A percentile compares a stretch with the other conserved stretches of the same genome.
phyloP scores from a whole-genome alignment of 2,797 vertebrate species.

The Macropus fuliginosus region DNA sequence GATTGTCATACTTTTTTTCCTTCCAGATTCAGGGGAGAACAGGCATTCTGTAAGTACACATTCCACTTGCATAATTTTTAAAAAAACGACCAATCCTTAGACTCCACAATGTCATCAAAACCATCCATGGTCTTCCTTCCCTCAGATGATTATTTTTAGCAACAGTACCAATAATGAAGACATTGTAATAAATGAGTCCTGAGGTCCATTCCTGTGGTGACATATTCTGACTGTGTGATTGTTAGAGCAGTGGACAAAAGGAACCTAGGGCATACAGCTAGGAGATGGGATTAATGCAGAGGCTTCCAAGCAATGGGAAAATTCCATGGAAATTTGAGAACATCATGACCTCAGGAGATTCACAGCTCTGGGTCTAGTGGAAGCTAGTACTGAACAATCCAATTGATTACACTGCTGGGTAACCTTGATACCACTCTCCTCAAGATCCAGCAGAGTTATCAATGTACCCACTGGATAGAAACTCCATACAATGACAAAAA shows the following conservation, averaged over 20 bases:
- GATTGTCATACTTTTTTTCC: slow-evolving; percentile 70
- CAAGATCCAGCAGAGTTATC: background rate
- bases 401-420: background rate
- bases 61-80: slow-evolving; percentile 20
- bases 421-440: background rate
- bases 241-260: background rate
- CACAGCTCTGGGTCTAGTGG: background rate
- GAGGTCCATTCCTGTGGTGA: background rate
- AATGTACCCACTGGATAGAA: background rate
- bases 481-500: background rate
- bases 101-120: background rate
- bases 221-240: background rate
- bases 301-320: background rate
- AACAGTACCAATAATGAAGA: background rate
- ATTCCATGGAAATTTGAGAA: background rate
- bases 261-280: background rate
- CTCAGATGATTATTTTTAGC: background rate
- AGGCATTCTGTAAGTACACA: slow-evolving; percentile 85
- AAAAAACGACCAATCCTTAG: background rate
- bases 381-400: background rate
- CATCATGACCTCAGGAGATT: background rate
- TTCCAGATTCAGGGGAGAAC: slow-evolving; percentile 84
- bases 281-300: background rate
- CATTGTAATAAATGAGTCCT: background rate
- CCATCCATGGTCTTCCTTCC: background rate